phyloP scores from a whole-genome alignment of 2,113 vertebrate genomes.

The Myodes glareolus region DNA sequence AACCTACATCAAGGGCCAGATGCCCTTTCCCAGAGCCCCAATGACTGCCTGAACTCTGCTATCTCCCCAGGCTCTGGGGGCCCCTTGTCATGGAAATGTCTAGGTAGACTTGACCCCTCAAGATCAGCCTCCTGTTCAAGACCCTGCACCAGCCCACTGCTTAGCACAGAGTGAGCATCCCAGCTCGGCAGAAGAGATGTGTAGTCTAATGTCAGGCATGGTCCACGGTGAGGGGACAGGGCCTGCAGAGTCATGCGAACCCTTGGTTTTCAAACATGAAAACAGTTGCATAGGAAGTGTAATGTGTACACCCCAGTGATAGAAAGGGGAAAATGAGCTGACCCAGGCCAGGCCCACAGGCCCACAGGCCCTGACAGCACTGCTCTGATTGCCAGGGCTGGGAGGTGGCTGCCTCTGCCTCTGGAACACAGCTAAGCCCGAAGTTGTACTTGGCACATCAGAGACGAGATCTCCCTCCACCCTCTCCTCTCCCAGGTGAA shows the following conservation, averaged over 20 bases:
- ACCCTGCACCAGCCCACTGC: neutral
- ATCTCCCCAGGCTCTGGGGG: accelerated
- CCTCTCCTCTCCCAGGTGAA: slow-evolving; percentile 38
- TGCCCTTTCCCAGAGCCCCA: neutral
- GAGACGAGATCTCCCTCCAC: neutral
- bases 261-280: neutral
- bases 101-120: neutral
- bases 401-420: neutral
- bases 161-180: neutral
- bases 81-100: neutral
- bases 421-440: neutral
- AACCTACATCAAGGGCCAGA: neutral
- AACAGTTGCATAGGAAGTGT: neutral
- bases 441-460: neutral
- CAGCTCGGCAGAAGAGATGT: neutral
- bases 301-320: accelerated
- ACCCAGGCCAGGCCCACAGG: neutral
- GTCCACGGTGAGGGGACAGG: neutral
- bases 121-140: neutral
- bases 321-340: neutral
- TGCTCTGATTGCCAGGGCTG: neutral
- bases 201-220: too few relatives aligned
- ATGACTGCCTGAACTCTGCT: neutral
- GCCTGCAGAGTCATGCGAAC: accelerated
- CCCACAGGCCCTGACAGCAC: neutral